These are phyloP conservation scores for Eupleurogrammus muticus DNA, from an alignment of 2,797 vertebrate genomes.

Conservation along the genomic window DNA sequence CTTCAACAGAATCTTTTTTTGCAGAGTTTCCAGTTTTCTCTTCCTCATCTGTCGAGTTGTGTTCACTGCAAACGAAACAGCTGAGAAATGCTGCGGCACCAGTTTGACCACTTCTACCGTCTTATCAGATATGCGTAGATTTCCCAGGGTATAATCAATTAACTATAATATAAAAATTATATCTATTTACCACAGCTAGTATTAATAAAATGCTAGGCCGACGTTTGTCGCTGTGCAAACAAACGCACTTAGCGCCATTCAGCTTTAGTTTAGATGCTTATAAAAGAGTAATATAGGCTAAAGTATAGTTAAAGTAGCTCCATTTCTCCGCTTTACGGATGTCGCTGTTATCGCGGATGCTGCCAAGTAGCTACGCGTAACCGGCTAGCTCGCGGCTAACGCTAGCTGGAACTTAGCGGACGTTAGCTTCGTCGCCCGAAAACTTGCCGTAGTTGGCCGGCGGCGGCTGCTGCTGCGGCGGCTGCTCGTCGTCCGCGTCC, in stretches of 20 bases:
- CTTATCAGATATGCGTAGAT: conserved; percentile 5
- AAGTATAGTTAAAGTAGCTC: too few species aligned
- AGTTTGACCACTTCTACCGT: conserved; percentile 56
- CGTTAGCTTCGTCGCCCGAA: conserved; percentile 32
- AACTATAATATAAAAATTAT: background rate
- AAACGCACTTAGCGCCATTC: background rate
- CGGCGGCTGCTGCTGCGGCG: conserved; percentile 11
- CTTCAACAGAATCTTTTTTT: background rate
- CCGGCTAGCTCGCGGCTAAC: conserved; percentile 4
- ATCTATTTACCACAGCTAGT: too few species aligned
- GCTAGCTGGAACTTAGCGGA: conserved; percentile 10
- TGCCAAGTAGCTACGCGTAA: background rate
- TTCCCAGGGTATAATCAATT: conserved; percentile 7
- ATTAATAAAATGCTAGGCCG: background rate
- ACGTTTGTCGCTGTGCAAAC: conserved; percentile 10
- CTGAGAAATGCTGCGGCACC: conserved; percentile 74
- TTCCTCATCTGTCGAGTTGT: background rate
- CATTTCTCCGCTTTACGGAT: accelerated
- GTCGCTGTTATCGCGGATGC: accelerated
- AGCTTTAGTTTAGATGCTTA: conserved; percentile 27
- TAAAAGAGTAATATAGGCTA: accelerated
- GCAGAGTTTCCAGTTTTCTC: background rate
- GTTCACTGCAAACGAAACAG: background rate
- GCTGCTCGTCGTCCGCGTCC: conserved; percentile 30
- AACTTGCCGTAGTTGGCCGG: conserved; percentile 58